Base-by-base conservation (phyloP, 2,113 vertebrate genomes). In the Thamnaconus septentrionalis region DNA sequence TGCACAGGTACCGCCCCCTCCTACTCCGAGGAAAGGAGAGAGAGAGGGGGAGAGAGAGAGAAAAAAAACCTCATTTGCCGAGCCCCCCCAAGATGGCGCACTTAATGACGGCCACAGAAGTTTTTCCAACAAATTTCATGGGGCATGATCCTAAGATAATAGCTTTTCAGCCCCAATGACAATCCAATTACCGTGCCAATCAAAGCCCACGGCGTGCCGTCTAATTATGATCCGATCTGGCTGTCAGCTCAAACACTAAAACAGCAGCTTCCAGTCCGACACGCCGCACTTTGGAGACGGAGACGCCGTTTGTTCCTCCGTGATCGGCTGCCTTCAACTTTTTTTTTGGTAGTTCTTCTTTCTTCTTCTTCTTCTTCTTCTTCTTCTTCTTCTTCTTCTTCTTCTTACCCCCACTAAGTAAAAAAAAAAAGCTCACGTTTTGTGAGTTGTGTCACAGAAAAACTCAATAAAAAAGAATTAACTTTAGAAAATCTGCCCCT, bases 141-240 rank as follows among this genome's bases (percentile, higher is more conserved):
- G 97, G 96, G 97, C 96, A 98, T 98, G 97, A 99, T 98, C 97
- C 96, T 98, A 98, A 98, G 97, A 99, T 99, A 99, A 99, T 99
- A 98, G 97, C 96, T 98, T 99, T 98, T 98, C 96, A 99, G 96
- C 97, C 87, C 96, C 96, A 98, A 98, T 97, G 97, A 99, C 97
- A 98, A 98, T 98, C 96, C 97, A 99, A 99, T 99, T 99, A 99
- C 96, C 94, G 94, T 96, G 97, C 97, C 97, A 99, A 98, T 99
- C 97, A 99, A 98, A 96, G 96, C 94, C 93, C 95, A 96, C 94
- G 96, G 95, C 95, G 95, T 95, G 95, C 95, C 93, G 94, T 96
- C 96, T 98, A 99, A 99, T 99, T 99, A 99, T 98, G 98, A 98
- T 96, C 95, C 97, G 95, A 96, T 98, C 98, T 96, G 95, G 95